These are phyloP conservation scores for Drosophila rhopaloa DNA, from an alignment of 1,140 invertebrate species.

Conservation along the genomic window DNA sequence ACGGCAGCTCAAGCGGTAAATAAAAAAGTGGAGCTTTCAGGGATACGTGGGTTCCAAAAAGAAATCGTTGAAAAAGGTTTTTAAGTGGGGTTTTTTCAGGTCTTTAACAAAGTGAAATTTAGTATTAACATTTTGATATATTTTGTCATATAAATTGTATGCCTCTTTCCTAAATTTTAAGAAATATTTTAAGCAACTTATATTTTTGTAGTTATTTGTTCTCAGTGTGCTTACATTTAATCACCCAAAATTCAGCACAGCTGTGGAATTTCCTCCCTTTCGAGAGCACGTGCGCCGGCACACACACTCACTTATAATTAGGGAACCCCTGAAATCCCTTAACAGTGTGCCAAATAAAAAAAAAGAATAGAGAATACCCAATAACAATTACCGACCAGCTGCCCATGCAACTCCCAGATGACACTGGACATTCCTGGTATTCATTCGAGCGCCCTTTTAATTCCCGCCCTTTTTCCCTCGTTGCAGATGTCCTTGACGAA, in stretches of 20 bases:
- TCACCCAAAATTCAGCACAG: conserved; percentile 2
- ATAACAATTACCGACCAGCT: conserved; percentile 65
- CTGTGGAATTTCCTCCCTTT: conserved; percentile 12
- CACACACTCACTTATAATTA: conserved; percentile 18
- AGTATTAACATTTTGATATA: too few species aligned
- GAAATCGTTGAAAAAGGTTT: too few species aligned
- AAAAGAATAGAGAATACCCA: conserved; percentile 37
- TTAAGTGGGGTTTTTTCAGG: too few species aligned
- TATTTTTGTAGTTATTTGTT: too few species aligned
- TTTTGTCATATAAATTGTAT: too few species aligned
- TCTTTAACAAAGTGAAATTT: background rate
- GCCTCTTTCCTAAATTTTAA: too few species aligned
- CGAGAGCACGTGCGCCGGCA: conserved; percentile 24
- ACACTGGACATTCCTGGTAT: conserved; percentile 13
- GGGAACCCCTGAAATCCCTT: conserved; percentile 20
- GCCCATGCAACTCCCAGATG: conserved; percentile 28
- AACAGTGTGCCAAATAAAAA: conserved; percentile 18
- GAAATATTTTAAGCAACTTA: too few species aligned
- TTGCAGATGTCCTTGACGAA: conserved; percentile 84
- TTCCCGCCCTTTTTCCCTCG: conserved; percentile 19
- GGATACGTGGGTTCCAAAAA: background rate
- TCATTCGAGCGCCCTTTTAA: conserved; percentile 13
- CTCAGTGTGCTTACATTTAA: background rate
- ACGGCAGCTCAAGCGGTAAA: conserved; percentile 2
- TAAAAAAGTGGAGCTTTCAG: background rate